Evolutionary conservation across 2,113 vertebrate genomes (phyloP).

Genomic region (Anarhynchus alexandrinus): DNA sequence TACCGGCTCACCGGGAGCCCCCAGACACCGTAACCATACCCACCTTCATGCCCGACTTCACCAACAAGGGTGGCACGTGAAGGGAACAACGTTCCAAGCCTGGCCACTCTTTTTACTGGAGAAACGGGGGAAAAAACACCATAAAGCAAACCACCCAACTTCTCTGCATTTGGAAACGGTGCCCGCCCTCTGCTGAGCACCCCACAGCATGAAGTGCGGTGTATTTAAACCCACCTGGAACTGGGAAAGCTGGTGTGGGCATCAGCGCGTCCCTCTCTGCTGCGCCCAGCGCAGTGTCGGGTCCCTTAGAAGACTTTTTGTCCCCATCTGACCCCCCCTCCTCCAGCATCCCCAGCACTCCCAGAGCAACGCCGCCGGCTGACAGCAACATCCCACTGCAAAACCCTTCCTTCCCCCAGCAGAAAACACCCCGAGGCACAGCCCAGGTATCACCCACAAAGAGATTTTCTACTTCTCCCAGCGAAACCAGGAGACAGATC

Average conservation of each 20-base stretch:
- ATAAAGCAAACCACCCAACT: neutral
- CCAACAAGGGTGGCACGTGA: fast-evolving
- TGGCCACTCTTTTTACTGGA: neutral
- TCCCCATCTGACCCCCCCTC: no score
- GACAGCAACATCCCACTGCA: neutral
- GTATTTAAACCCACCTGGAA: neutral
- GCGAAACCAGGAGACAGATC: neutral
- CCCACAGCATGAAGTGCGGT: fast-evolving
- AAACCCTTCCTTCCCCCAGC: neutral
- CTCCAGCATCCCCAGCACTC: neutral
- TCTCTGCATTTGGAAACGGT: fast-evolving
- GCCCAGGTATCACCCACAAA: neutral
- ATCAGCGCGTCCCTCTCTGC: neutral
- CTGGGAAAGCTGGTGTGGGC: neutral
- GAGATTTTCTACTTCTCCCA: neutral
- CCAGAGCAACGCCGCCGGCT: neutral
- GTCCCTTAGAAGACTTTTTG: neutral
- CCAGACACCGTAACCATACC: neutral
- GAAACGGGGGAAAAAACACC: neutral
- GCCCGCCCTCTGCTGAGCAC: neutral
- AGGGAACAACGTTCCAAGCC: neutral
- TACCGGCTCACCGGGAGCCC: neutral
- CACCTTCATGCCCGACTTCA: neutral
- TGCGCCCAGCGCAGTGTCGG: fast-evolving
- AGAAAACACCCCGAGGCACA: neutral